A percentile compares a stretch with the other conserved stretches of the same genome.
phyloP scores from a whole-genome alignment of 2,888 invertebrate genomes.

The Caenorhabditis afra region DNA sequence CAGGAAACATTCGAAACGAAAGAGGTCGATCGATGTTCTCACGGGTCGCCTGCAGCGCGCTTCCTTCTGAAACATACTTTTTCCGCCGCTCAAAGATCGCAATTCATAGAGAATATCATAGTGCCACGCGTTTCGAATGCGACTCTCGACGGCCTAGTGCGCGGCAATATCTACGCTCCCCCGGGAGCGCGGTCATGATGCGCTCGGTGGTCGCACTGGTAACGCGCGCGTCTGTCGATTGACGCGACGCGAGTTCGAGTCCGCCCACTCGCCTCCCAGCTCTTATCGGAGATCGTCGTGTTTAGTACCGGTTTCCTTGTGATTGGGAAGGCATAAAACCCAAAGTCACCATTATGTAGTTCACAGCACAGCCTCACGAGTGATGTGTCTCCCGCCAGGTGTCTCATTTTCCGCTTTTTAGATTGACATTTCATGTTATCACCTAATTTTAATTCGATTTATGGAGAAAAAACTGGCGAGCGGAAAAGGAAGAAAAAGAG shows the following conservation, averaged over 20 bases:
- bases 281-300: slow-evolving; percentile 5
- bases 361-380: slow-evolving; percentile 48
- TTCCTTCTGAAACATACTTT: not conserved
- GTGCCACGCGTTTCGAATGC: not conserved
- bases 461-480: too few species aligned
- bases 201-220: slow-evolving; percentile 28
- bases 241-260: slow-evolving; percentile 23
- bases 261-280: slow-evolving; percentile 27
- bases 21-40: slow-evolving; percentile 32
- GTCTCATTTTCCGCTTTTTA: slow-evolving; percentile 46
- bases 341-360: slow-evolving; percentile 63
- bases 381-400: slow-evolving; percentile 64
- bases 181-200: not conserved
- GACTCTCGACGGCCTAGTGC: too few species aligned
- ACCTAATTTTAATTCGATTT: too few species aligned
- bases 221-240: not conserved
- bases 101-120: not conserved
- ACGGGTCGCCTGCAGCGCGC: too few species aligned
- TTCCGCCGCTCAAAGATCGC: not conserved
- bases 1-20: slow-evolving; percentile 29
- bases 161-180: slow-evolving; percentile 1
- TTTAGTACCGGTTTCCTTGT: slow-evolving; percentile 8
- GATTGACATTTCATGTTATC: too few species aligned
- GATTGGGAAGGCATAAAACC: slow-evolving; percentile 48
- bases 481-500: too few species aligned